Base-by-base conservation (phyloP, 2,113 vertebrate species). In the Chitala chitala region DNA sequence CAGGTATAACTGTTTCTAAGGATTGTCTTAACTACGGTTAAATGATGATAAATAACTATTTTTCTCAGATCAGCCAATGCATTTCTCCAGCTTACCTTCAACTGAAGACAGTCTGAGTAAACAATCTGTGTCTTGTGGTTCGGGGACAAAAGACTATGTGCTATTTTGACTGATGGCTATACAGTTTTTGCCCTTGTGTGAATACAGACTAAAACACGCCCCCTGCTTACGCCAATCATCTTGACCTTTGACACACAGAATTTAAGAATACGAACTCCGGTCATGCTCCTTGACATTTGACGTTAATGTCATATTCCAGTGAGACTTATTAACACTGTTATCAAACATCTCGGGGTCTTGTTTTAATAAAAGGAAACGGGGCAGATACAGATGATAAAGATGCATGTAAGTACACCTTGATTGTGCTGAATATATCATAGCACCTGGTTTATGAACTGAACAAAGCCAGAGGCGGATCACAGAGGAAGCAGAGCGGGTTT, bases 91-190 rank as follows among this genome's bases (percentile, higher is more conserved):
- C 70, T 58, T 72, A 72, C 70, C 70, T 56, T 55, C 22, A 29
- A n/a, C n/a, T n/a, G n/a, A n/a, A n/a, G n/a, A n/a, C n/a, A 54
- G 54, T 72, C 36, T 20, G 70, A 26, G 70, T 2, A 24, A 46
- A 46, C 20, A 40, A 72, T n/a, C 36, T 20, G 54, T 38, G 22
- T 15, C 20, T 22, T n/a, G 54, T 12, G 29, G 8, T n/a, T 13
- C 9, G 38, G 54, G 20, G 38, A 46, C 22, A 36, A 54, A 59
- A 59, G 54, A 58, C 31, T 10, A 40, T 59, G 24, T 63, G 59
- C 46, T 54, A 72, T 54, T 72, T 58, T 72, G 54, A 72, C 15
- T 59, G 70, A 72, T 3, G 15, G 70, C 54, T 72, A 58, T 72
- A 72, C 44, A 24, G 53, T 29, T n/a, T 38, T 36, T 55, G 15